A percentile compares a stretch with the other conserved stretches of the same genome.
Conservation (phyloP, 1,140 invertebrate species). For the Gonatopus flavifemur region DNA sequence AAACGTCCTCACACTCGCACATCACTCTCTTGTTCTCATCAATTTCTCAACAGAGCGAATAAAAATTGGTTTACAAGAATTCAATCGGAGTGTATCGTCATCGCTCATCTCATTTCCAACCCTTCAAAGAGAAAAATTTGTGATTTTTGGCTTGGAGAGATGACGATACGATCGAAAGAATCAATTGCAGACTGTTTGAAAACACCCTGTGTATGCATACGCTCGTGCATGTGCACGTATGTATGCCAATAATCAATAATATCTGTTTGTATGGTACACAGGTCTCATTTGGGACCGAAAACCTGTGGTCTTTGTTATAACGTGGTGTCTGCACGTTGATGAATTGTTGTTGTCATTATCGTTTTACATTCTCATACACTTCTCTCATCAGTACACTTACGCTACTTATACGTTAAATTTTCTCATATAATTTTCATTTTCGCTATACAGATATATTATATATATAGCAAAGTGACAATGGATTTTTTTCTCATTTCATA, state of each 20-base stretch:
- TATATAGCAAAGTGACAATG: too few species aligned
- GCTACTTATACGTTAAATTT: constrained; percentile 27
- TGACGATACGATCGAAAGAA: constrained; percentile 34
- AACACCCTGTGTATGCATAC: constrained; percentile 54
- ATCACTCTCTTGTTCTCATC: constrained; percentile 14
- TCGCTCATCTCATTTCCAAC: not conserved
- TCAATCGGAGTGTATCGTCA: constrained; percentile 23
- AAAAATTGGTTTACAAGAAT: constrained; percentile 52
- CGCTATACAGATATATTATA: too few species aligned
- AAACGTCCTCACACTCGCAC: constrained; percentile 29
- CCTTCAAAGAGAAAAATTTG: too few species aligned
- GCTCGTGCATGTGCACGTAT: constrained; percentile 43
- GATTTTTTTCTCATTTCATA: constrained; percentile 33
- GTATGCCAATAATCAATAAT: constrained; percentile 53
- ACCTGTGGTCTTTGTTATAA: constrained; percentile 40
- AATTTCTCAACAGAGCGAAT: constrained; percentile 41
- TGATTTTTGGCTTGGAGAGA: too few species aligned
- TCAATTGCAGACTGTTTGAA: constrained; percentile 50
- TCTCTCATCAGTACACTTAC: constrained; percentile 33
- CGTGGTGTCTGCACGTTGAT: too few species aligned
- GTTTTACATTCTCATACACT: constrained; percentile 36
- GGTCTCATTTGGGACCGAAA: constrained; percentile 42
- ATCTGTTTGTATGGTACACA: constrained; percentile 58
- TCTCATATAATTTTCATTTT: constrained; percentile 17
- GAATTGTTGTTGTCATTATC: too few species aligned